A percentile compares a stretch with the other conserved stretches of the same genome.
Evolutionary conservation across 2,888 invertebrate genomes (phyloP).

Genomic region (Toxonevra muliebris): DNA sequence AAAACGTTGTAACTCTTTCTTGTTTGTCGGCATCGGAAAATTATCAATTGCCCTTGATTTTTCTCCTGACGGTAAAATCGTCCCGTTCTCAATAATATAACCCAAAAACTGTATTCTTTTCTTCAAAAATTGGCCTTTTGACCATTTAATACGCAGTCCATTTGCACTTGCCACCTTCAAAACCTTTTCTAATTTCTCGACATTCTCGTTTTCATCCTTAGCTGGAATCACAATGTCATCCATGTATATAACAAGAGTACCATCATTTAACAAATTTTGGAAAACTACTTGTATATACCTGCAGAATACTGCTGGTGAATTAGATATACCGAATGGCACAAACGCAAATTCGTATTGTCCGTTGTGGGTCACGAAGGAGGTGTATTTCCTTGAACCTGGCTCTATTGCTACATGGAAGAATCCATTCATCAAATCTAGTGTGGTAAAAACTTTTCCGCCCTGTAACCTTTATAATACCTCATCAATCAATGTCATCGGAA

Average conservation of each 20-base stretch:
- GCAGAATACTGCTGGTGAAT: slow-evolving; percentile 38
- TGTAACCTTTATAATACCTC: too few species aligned
- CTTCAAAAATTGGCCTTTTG: slow-evolving; percentile 37
- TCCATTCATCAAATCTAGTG: slow-evolving; percentile 37
- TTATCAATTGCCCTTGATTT: slow-evolving; percentile 32
- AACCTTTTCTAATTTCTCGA: slow-evolving; percentile 25
- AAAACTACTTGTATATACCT: slow-evolving; percentile 29
- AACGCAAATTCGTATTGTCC: slow-evolving; percentile 39
- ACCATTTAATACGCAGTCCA: slow-evolving; percentile 35
- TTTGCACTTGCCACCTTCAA: slow-evolving; percentile 21
- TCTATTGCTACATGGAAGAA: slow-evolving; percentile 40
- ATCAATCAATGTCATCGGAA: too few species aligned
- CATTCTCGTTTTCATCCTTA: slow-evolving; percentile 24
- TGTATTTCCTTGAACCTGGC: slow-evolving; percentile 31
- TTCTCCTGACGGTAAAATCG: slow-evolving; percentile 32
- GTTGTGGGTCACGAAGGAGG: slow-evolving; percentile 34
- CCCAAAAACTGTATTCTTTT: slow-evolving; percentile 37
- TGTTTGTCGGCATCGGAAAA: slow-evolving; percentile 35
- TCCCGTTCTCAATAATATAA: slow-evolving; percentile 35
- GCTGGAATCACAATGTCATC: slow-evolving; percentile 36
- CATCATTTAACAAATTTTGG: slow-evolving; percentile 17
- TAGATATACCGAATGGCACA: slow-evolving; percentile 41
- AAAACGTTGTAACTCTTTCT: slow-evolving; percentile 38
- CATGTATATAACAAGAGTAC: slow-evolving; percentile 30
- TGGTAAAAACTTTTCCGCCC: slow-evolving; percentile 30